A percentile compares a stretch with the other conserved stretches of the same genome.
Evolutionary conservation across 2,797 vertebrate species (phyloP).

Genomic region (Harpagifer antarcticus): DNA sequence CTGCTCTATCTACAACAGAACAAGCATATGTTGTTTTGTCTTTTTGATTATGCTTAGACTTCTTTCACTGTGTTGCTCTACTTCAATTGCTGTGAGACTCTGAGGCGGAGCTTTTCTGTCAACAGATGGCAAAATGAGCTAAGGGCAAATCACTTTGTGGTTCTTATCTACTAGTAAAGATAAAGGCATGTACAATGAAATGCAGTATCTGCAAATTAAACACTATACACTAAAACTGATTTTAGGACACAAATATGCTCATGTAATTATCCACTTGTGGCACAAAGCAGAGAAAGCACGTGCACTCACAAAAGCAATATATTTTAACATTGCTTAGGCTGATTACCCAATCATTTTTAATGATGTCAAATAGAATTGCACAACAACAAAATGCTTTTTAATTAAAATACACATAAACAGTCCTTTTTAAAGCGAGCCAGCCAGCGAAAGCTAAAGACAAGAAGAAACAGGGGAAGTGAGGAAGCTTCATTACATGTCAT

Average conservation of each 20-base stretch:
- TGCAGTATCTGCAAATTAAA: slow-evolving; percentile 62
- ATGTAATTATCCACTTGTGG: slow-evolving; percentile 58
- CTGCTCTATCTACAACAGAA: slow-evolving; percentile 76
- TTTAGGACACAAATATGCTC: slow-evolving; percentile 46
- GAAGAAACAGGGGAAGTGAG: slow-evolving; percentile 17
- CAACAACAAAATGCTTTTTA: slow-evolving; percentile 68
- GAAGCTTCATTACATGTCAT: slow-evolving; percentile 13
- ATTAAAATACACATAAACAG: slow-evolving; percentile 69
- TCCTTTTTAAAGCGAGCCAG: slow-evolving; percentile 45
- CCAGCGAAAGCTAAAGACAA: slow-evolving; percentile 1
- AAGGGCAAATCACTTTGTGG: slow-evolving; percentile 70
- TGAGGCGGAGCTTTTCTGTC: slow-evolving; percentile 65
- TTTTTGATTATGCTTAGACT: slow-evolving; percentile 77
- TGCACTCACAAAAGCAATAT: slow-evolving; percentile 56
- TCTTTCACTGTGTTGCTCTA: slow-evolving; percentile 73
- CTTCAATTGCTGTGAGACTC: slow-evolving; percentile 69
- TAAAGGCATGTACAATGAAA: slow-evolving; percentile 57
- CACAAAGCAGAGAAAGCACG: slow-evolving; percentile 34
- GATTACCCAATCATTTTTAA: slow-evolving; percentile 70
- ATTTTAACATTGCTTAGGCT: slow-evolving; percentile 64
- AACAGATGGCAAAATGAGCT: slow-evolving; percentile 79
- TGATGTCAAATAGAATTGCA: slow-evolving; percentile 56
- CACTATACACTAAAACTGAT: slow-evolving; percentile 46
- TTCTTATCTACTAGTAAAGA: slow-evolving; percentile 69
- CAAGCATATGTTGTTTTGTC: slow-evolving; percentile 86